Percentiles rank a stretch among this genome's conserved stretches.
phyloP scores from a whole-genome alignment of 2,113 vertebrate genomes.

The Lepisosteus osseus region DNA sequence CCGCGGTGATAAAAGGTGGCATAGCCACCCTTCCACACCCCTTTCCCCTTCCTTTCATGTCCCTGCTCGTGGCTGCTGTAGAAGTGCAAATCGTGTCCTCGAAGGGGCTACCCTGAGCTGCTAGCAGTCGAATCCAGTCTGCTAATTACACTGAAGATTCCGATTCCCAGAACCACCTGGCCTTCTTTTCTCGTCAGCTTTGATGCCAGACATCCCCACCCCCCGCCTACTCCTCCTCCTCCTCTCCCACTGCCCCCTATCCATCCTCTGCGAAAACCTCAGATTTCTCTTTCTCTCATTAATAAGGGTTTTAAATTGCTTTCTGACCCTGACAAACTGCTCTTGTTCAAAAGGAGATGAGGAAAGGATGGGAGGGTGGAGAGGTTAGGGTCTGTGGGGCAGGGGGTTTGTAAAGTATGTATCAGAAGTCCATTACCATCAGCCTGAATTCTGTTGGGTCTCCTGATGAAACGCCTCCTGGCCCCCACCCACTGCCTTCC shows the following conservation, averaged over 20 bases:
- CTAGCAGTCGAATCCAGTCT: slow-evolving; percentile 57
- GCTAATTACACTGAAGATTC: slow-evolving; percentile 43
- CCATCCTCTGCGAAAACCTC: slow-evolving; percentile 22
- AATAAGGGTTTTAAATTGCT: slow-evolving; percentile 85
- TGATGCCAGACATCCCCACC: slow-evolving; percentile 68
- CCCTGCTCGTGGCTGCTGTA: slow-evolving; percentile 66
- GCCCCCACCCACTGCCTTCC: slow-evolving; percentile 27
- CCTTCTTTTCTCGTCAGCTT: slow-evolving; percentile 71
- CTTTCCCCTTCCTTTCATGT: slow-evolving; percentile 67
- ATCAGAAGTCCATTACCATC: slow-evolving; percentile 47
- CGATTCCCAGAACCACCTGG: slow-evolving; percentile 68
- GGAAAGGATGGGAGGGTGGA: slow-evolving; percentile 40
- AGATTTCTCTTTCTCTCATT: slow-evolving; percentile 53
- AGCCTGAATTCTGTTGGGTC: slow-evolving; percentile 39
- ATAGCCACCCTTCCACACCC: slow-evolving; percentile 59
- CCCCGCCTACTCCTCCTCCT: slow-evolving; percentile 52
- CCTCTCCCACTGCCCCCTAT: slow-evolving; percentile 44
- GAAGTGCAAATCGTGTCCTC: slow-evolving; percentile 75
- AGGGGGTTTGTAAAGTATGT: slow-evolving; percentile 25
- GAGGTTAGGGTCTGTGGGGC: slow-evolving; percentile 6
- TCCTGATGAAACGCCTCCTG: slow-evolving; percentile 33
- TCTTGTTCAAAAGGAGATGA: slow-evolving; percentile 75
- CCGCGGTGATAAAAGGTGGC: slow-evolving; percentile 71
- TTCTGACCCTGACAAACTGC: slow-evolving; percentile 71
- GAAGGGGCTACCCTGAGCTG: slow-evolving; percentile 64